These are phyloP conservation scores for Erinaceus europaeus DNA, from an alignment of 2,113 vertebrate species.

Conservation along the genomic window DNA sequence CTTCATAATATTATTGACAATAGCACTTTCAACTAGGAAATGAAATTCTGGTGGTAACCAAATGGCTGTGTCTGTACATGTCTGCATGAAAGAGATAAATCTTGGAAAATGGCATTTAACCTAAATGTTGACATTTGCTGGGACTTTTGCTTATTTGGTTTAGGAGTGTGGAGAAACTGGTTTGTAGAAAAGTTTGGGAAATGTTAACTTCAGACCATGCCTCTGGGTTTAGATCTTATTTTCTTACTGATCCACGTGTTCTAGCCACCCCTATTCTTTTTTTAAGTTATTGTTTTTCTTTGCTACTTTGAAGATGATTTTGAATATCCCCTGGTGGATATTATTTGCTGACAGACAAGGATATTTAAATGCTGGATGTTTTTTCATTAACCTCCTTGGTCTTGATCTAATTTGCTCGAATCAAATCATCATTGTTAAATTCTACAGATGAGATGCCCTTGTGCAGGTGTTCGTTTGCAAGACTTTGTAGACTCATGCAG, in stretches of 20 bases:
- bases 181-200: neutral
- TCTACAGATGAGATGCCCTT: neutral
- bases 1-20: neutral
- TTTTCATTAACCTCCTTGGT: neutral
- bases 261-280: too few relatives aligned
- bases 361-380: neutral
- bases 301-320: conserved; percentile 22
- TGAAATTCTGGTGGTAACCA: conserved; percentile 13
- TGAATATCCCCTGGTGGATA: neutral
- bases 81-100: too few relatives aligned
- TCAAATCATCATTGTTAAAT: neutral
- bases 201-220: neutral
- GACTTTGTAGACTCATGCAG: neutral
- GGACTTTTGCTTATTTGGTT: neutral
- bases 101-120: neutral
- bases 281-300: conserved; percentile 18
- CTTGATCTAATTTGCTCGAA: neutral
- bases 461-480: neutral
- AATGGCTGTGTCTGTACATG: too few relatives aligned
- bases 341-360: neutral
- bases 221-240: neutral
- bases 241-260: conserved; percentile 6
- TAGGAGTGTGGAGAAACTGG: neutral
- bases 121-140: neutral
- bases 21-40: neutral